Conservation (phyloP, 2,888 invertebrate species). For the Drosophila kokeensis region DNA sequence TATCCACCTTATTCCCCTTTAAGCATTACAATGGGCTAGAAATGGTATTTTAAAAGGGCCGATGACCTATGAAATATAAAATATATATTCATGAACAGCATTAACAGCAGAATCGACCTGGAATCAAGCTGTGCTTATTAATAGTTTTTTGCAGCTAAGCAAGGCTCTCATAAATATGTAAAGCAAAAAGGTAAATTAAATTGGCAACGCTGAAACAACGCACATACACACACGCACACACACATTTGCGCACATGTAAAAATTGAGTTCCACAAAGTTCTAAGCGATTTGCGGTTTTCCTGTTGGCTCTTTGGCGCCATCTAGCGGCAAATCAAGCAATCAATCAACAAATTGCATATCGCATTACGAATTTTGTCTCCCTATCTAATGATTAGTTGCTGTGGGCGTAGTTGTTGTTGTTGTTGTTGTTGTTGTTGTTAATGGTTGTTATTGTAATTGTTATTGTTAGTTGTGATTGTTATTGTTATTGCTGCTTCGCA, state of each 20-base stretch:
- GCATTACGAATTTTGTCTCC: slow-evolving; percentile 6
- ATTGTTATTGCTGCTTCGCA: slow-evolving; percentile 7
- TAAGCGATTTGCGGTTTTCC: slow-evolving; percentile 64
- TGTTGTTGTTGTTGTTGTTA: background rate
- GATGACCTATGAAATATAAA: background rate
- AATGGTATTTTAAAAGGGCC: background rate
- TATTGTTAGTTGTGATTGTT: slow-evolving; percentile 6
- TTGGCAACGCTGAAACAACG: background rate
- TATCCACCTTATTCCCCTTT: background rate
- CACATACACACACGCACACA: background rate
- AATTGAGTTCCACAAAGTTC: slow-evolving; percentile 36
- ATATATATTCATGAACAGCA: background rate
- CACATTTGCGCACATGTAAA: background rate
- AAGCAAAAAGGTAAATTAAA: background rate
- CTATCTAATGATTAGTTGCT: background rate
- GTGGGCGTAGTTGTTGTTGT: background rate
- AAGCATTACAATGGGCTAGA: too few relatives aligned
- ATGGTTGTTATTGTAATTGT: slow-evolving; percentile 8
- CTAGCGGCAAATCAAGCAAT: slow-evolving; percentile 48
- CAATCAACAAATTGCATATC: slow-evolving; percentile 18
- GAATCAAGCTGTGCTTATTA: background rate
- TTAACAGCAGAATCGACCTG: background rate
- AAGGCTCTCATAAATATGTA: background rate
- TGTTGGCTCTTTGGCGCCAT: slow-evolving; percentile 60
- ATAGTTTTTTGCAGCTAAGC: background rate